Percentiles rank a stretch among this genome's conserved stretches.
Conservation (phyloP, 2,797 vertebrate genomes). For the Sebastes taczanowskii region DNA sequence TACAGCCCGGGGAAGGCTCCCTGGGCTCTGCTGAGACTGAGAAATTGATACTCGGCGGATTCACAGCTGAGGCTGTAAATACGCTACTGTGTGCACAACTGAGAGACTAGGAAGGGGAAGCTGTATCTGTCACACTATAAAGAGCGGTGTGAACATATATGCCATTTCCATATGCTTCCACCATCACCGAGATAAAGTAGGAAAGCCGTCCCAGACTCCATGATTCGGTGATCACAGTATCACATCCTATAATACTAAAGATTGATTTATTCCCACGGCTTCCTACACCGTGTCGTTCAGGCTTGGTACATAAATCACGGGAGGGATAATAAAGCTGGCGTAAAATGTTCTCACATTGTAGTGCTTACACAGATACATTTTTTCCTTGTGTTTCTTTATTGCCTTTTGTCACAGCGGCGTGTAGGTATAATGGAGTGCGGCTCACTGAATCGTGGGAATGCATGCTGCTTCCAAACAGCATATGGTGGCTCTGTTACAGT, state of each 20-base stretch:
- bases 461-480: slow-evolving; percentile 44
- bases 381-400: slow-evolving; percentile 47
- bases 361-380: slow-evolving; percentile 43
- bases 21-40: slow-evolving; percentile 21
- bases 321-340: slow-evolving; percentile 35
- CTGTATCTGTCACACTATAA: slow-evolving; percentile 7
- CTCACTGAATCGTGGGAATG: slow-evolving; percentile 50
- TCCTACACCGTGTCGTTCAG: neutral
- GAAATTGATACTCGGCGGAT: slow-evolving; percentile 38
- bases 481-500: slow-evolving; percentile 4
- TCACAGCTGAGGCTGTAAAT: slow-evolving; percentile 41
- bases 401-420: slow-evolving; percentile 37
- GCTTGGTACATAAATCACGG: slow-evolving; percentile 43
- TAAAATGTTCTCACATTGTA: slow-evolving; percentile 31
- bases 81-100: slow-evolving; percentile 2
- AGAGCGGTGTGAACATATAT: neutral
- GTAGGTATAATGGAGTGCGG: slow-evolving; percentile 32
- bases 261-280: slow-evolving; percentile 36
- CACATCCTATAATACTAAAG: neutral
- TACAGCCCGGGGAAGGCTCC: slow-evolving; percentile 26
- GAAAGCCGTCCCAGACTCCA: neutral
- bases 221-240: slow-evolving; percentile 10
- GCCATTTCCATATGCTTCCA: neutral
- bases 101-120: neutral
- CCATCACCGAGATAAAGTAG: slow-evolving; percentile 19